A percentile compares a stretch with the other conserved stretches of the same genome.
phyloP scores from a whole-genome alignment of 2,888 invertebrate genomes.

The Aelia acuminata region DNA sequence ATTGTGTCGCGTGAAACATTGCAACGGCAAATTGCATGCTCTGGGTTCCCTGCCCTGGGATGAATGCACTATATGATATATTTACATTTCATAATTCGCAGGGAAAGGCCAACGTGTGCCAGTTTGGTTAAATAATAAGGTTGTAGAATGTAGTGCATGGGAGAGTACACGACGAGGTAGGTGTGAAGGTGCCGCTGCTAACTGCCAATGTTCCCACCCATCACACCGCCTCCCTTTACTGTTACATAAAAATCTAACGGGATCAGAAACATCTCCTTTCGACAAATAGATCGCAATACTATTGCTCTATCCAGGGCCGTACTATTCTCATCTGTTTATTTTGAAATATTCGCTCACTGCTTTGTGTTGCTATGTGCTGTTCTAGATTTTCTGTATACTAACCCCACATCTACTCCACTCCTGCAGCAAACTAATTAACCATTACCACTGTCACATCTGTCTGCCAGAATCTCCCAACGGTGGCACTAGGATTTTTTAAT shows the following conservation, averaged over 20 bases:
- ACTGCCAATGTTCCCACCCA: not conserved
- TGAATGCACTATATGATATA: not conserved
- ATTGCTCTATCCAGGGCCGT: not conserved
- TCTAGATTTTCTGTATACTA: too few relatives aligned
- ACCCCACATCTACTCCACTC: too few relatives aligned
- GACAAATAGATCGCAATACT: not conserved
- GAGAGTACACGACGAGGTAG: not conserved
- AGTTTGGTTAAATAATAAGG: slow-evolving; percentile 17
- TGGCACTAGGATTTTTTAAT: too few relatives aligned
- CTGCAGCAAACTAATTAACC: too few relatives aligned
- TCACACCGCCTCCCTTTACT: not conserved
- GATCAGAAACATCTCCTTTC: not conserved
- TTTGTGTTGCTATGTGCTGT: not conserved
- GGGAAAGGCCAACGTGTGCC: slow-evolving; percentile 2
- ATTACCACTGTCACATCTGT: too few relatives aligned
- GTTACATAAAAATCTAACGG: not conserved
- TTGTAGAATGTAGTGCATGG: slow-evolving; percentile 12
- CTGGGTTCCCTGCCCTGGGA: not conserved
- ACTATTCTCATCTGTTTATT: not conserved
- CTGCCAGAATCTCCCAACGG: too few relatives aligned
- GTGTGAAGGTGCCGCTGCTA: not conserved
- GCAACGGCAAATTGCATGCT: not conserved
- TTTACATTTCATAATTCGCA: slow-evolving; percentile 23
- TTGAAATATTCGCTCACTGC: not conserved
- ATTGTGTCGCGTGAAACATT: not conserved